Percentiles rank a stretch among this genome's conserved stretches.
These are phyloP conservation scores for Ceuthmochares aereus DNA, from an alignment of 2,113 vertebrate genomes.

Conservation along the genomic window DNA sequence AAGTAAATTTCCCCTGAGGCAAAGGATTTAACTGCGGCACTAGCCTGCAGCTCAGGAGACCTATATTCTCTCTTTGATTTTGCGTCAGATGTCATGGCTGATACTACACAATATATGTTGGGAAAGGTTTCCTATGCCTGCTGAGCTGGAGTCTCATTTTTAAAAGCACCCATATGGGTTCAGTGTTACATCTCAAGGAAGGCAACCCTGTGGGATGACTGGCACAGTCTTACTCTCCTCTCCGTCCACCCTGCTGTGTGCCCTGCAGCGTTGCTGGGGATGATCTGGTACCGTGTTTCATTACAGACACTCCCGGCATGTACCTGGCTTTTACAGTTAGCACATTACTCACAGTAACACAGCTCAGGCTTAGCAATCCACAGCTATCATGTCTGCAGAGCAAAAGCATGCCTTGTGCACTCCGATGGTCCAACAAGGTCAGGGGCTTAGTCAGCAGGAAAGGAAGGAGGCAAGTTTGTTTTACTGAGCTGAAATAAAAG, in stretches of 20 bases:
- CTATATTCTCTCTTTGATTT: not conserved
- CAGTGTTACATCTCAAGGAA: not conserved
- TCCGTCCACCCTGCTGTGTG: rapidly evolving
- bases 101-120: not conserved
- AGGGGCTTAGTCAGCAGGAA: not conserved
- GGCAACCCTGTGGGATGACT: not conserved
- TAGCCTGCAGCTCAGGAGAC: not conserved
- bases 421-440: not conserved
- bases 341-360: not conserved
- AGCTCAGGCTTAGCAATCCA: not conserved
- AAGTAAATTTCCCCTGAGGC: not conserved
- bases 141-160: not conserved
- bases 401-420: not conserved
- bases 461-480: not conserved
- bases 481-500: not conserved
- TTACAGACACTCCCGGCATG: not conserved
- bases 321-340: not conserved
- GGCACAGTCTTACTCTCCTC: not conserved
- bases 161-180: not conserved
- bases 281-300: not conserved
- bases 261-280: not conserved
- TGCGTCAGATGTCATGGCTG: not conserved
- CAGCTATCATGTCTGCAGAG: not conserved
- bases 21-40: not conserved
- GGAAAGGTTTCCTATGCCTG: not conserved